Base-by-base conservation (phyloP, 1,140 invertebrate species). In the Tribolium madens region DNA sequence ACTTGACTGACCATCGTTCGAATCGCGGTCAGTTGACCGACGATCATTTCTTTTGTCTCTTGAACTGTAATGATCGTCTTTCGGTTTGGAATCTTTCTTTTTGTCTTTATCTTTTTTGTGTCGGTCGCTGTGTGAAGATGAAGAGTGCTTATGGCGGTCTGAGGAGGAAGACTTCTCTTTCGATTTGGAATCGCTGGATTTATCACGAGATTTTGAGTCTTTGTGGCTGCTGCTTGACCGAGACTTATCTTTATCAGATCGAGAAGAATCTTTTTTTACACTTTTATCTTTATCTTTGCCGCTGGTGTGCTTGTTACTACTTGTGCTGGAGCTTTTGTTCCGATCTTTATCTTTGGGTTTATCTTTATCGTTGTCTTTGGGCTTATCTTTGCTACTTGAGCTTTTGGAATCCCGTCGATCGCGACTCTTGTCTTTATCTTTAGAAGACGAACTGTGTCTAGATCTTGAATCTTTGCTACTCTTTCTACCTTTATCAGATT, bases 11-110 rank as follows among this genome's bases (percentile, higher is more conserved):
- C 89, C 89, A 81, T 90, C 89, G 76, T 89, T 90, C 0, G 89
- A 90, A 84, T 91, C 89, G 75, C 89, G 84, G 78, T 90, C 89
- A 2, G 88, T 89, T 3, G 89, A 90, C 31, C 89, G 78, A 42
- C 89, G 81, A 60, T 86, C 85, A 72, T 84, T 86, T 5, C 85
- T 87, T 76, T 88, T 86, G 1, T 87, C 86, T 33, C 87, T 89
- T 10, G 88, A 83, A 80, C 88, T 88, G 76, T 88, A 89, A 82
- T 89, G 88, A 84, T 90, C 89, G 79, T 90, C 89, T 78, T 84
- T 83, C 10, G 76, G 76, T 74, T 76, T 80, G 7, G 13, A 70
- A 9, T 81, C 76, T 10, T 76, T 76, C 14, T 82, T 70, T 14
- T 50, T 75, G 31, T 80, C 21, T 42, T 78, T 82, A 76, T 82